Evolutionary conservation across 2,113 vertebrate genomes (phyloP).

Genomic region (Amphiprion percula): DNA sequence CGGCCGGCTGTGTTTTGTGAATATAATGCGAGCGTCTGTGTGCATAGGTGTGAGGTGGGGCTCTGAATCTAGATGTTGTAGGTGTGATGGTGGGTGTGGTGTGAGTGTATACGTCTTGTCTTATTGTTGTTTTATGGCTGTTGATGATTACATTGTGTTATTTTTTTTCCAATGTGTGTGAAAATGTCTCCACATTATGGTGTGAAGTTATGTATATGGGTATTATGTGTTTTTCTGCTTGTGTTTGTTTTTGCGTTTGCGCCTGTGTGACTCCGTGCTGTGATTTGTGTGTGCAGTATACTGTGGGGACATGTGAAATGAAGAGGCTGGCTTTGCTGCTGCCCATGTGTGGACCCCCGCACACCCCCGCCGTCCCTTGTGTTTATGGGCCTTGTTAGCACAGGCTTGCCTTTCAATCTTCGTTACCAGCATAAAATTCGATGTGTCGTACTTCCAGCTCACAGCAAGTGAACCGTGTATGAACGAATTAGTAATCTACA

Average conservation of each 20-base stretch:
- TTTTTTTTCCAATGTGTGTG: slow-evolving; percentile 17
- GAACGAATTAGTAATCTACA: slow-evolving; percentile 86
- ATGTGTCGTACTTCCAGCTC: slow-evolving; percentile 93
- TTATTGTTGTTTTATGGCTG: slow-evolving; percentile 45
- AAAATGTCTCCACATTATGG: slow-evolving; percentile 54
- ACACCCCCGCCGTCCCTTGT: slow-evolving; percentile 77
- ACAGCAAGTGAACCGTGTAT: slow-evolving; percentile 90
- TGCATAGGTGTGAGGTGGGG: slow-evolving; percentile 58
- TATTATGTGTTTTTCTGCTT: slow-evolving; percentile 35
- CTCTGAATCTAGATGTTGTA: slow-evolving; percentile 47
- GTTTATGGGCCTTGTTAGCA: slow-evolving; percentile 91
- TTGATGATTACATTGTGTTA: slow-evolving; percentile 44
- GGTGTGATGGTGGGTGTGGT: slow-evolving; percentile 57
- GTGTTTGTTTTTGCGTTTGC: slow-evolving; percentile 27
- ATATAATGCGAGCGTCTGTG: slow-evolving; percentile 51
- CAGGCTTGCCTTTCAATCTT: slow-evolving; percentile 95
- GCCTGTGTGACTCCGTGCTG: slow-evolving; percentile 2
- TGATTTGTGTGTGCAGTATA: slow-evolving; percentile 25
- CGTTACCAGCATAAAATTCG: slow-evolving; percentile 92
- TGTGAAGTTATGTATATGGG: slow-evolving; percentile 53
- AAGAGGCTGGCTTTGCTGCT: slow-evolving; percentile 87
- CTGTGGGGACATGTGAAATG: slow-evolving; percentile 78
- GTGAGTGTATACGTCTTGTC: slow-evolving; percentile 45
- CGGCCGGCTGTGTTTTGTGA: slow-evolving; percentile 59
- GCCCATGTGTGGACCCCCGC: slow-evolving; percentile 85